Evolutionary conservation across 2,888 invertebrate genomes (phyloP), one percentile per base, ranked within the genome.

Genomic region (Graphium colonna): DNA sequence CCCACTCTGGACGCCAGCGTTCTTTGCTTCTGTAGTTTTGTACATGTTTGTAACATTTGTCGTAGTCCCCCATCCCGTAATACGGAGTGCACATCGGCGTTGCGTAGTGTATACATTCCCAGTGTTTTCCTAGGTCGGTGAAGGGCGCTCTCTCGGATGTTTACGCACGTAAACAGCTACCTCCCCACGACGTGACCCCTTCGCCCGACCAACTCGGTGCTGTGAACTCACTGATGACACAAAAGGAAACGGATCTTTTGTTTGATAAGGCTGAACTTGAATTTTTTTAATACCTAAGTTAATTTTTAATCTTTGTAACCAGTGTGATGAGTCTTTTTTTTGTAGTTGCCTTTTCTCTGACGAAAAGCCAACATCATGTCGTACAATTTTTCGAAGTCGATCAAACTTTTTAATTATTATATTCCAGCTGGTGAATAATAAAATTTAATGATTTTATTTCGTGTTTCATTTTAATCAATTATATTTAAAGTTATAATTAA

Each of bases 251-350:
- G 79, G 79, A 83, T 85, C 83, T 88, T 87, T 83, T 76, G 84
- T 88, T 87, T 83, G 69, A 89, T 89, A 89, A 89, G 89, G 89
- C 89, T 89, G 89, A 89, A 81, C 79, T 73, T 77, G 74, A 78
- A 82, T 86, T 81, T 36, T 77, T 79, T 85, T 63, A 80, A 79
- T 76, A 80, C 78, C 80, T 84, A 86, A 83, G 82, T 85, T 82
- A 80, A 83, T 81, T 83, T 77, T 83, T 84, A 84, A 79, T 78
- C 71, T 78, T 77, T 77, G 73, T 82, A 82, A 84, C 81, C 83
- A 82, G 79, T 79, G 78, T 83, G 77, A 47, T 39, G 8, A 9
- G 13, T 31, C 12, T 78, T 64, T 79, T 69, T 70, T 67, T 77
- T 79, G 74, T 74, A 68, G 68, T 75, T 78, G 72, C 79, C 78